These are phyloP conservation scores for Pangasius mekongensis DNA, from an alignment of 2,797 vertebrate species.

Conservation along the genomic window DNA sequence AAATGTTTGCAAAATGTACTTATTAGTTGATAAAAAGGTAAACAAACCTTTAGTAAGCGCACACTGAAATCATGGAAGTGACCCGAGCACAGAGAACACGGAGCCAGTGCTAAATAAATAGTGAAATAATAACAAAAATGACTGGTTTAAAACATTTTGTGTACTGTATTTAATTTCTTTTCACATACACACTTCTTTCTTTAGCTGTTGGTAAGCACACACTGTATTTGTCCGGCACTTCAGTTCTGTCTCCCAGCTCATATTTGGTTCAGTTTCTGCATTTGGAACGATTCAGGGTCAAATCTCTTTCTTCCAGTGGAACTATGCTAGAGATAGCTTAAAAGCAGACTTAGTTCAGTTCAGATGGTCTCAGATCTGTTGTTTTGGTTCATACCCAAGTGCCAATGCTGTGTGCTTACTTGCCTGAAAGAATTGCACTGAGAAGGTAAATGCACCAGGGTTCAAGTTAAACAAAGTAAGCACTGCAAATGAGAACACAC, in stretches of 20 bases:
- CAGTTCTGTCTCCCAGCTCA: background rate
- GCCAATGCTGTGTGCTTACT: background rate
- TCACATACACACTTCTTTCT: background rate
- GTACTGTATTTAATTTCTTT: background rate
- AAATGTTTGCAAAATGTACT: background rate
- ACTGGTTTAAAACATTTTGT: background rate
- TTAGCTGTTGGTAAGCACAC: background rate
- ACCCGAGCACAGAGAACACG: background rate
- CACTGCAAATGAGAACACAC: background rate
- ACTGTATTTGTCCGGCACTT: background rate
- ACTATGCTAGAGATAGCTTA: background rate
- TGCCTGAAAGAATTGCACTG: background rate
- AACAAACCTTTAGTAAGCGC: background rate
- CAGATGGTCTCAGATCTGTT: background rate
- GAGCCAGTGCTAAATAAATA: background rate
- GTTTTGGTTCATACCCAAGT: background rate
- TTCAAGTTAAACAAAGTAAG: background rate
- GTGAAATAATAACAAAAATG: background rate
- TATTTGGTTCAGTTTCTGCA: background rate
- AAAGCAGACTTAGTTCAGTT: background rate
- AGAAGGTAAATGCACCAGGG: background rate
- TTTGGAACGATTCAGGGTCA: background rate
- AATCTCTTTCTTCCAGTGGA: background rate
- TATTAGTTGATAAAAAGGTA: background rate
- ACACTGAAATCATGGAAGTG: conserved; percentile 1